phyloP scores from a whole-genome alignment of 1,140 invertebrate genomes.

The Drosophila parvula region DNA sequence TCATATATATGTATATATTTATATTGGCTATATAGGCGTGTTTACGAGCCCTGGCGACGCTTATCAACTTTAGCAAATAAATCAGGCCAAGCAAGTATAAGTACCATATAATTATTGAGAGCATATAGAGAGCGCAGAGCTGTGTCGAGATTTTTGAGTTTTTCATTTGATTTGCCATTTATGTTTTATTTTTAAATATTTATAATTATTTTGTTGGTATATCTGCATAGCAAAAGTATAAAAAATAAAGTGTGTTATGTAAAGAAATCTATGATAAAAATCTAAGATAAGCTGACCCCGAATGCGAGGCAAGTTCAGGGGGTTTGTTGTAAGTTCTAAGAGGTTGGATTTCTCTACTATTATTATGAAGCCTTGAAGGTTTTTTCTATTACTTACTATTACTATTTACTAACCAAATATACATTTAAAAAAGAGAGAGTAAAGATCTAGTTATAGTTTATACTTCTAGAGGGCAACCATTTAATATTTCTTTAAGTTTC shows the following conservation, averaged over 20 bases:
- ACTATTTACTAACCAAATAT: too few relatives aligned
- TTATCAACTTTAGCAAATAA: constrained; percentile 45
- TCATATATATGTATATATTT: neutral
- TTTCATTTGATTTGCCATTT: neutral
- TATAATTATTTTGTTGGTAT: constrained; percentile 5
- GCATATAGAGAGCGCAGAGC: neutral
- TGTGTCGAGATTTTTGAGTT: constrained; percentile 7
- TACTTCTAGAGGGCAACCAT: too few relatives aligned
- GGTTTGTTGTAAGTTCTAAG: too few relatives aligned
- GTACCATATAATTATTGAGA: constrained; percentile 36
- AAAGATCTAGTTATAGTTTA: too few relatives aligned
- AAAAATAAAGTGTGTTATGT: constrained; percentile 10
- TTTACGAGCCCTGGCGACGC: constrained; percentile 18
- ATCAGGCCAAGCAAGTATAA: constrained; percentile 37
- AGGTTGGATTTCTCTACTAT: neutral
- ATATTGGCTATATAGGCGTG: constrained; percentile 26
- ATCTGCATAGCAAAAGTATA: neutral
- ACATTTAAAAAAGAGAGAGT: too few relatives aligned
- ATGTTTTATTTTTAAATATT: neutral
- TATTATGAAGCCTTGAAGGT: neutral
- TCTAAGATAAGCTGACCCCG: constrained; percentile 12
- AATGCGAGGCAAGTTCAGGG: constrained; percentile 18
- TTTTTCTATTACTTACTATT: too few relatives aligned
- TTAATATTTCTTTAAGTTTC: too few relatives aligned
- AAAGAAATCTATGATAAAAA: constrained; percentile 14